Base-by-base conservation (phyloP, 2,888 invertebrate species). In the Euphydryas editha region DNA sequence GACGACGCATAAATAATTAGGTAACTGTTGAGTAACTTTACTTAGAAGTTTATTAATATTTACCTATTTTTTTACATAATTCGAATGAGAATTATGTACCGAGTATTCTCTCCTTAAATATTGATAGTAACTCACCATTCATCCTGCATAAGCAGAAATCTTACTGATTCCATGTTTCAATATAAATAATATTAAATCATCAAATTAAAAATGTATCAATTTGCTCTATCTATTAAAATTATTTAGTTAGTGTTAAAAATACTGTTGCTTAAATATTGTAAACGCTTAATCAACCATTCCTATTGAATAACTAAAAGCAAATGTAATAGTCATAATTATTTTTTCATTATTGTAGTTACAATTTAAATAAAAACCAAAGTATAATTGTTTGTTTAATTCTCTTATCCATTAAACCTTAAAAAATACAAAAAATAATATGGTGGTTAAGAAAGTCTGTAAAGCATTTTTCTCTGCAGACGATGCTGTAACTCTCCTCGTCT, bases 401-500 rank as follows among this genome's bases (percentile, higher is more conserved):
- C n/a, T 54, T 54, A 54, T 49, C 49, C 20, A 49, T 13, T 49
- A 24, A 49, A 15, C 47, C 20, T 47, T 44, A 44, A 44, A 51
- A 21, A 51, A 51, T 18, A 20, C 21, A 51, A 21, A 51, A 49
- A 24, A 15, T 15, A 57, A 49, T 13, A 42, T 56, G 18, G 24
- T 24, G 11, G 54, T 94, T 92, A 98, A 80, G 97, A 96, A 46
- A 99, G 93, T 73, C 99, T 94, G 88, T 98, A 99, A 20, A 99
- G 93, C 97, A 99, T 98, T 93, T 98, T 99, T 65, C 99, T 94
- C 87, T 99, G 99, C 94, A 98, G 95, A 61, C 99, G 95, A 89
- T 99, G 98, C 80, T 99, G 99, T 56, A 99, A 88, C 83, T 99
- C 99, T 0, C 99, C 99, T 17, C 99, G 94, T 36, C 98, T 94